Conservation (phyloP, 2,888 invertebrate species). For the Sepioteuthis lessoniana region DNA sequence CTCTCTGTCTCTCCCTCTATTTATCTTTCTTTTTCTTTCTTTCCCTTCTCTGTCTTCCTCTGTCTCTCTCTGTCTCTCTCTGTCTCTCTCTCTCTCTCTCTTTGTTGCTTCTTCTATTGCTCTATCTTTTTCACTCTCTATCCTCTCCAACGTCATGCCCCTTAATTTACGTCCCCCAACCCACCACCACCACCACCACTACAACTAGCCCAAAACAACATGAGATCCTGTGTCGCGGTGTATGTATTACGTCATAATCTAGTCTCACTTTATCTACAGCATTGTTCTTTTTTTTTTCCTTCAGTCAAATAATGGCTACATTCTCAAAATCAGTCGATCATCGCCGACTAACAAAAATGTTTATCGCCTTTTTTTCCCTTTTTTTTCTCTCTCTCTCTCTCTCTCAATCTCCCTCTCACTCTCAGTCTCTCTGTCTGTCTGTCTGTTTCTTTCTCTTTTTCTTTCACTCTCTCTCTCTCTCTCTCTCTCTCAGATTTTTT, state of each 20-base stretch:
- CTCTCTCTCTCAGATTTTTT: not conserved
- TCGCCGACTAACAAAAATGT: not conserved
- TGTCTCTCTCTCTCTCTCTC: no score
- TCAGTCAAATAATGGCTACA: not conserved
- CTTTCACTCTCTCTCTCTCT: not conserved
- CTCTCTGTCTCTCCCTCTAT: not conserved
- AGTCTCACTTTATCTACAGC: not conserved
- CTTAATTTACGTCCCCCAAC: not conserved
- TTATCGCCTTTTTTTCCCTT: not conserved
- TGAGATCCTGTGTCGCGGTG: constrained; percentile 15
- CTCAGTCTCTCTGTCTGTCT: no score
- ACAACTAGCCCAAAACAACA: not conserved
- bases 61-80: not conserved
- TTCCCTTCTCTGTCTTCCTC: not conserved
- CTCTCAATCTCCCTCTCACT: no score
- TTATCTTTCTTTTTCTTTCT: not conserved
- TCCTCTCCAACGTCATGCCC: not conserved
- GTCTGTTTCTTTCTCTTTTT: no score
- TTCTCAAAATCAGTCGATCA: not conserved
- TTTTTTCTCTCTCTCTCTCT: no score
- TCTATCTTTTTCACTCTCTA: not conserved
- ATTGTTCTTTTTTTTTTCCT: not conserved
- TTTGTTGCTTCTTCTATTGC: no score
- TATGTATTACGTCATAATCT: constrained; percentile 33
- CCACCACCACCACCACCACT: not conserved